Base-by-base conservation (phyloP, 2,888 invertebrate genomes). In the Polia nebulosa region DNA sequence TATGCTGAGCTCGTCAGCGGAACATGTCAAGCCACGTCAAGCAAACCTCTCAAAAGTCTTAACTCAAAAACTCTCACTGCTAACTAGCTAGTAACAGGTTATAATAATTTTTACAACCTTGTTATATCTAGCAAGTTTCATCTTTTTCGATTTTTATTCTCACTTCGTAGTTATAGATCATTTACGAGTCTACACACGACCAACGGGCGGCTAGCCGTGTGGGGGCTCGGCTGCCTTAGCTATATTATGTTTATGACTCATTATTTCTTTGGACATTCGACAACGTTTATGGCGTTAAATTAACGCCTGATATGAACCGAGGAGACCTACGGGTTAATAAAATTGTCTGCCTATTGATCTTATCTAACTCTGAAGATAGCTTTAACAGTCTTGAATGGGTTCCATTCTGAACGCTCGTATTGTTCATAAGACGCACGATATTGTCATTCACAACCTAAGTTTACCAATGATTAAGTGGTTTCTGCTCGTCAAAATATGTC, bases 211-310 rank as follows among this genome's bases (percentile, higher is more conserved):
- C 62, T 66, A 71, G 63, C 66, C 57, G 58, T 76, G 69, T 62
- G 57, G 70, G 71, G 77, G 72, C 53, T 65, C 67, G 39, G 39
- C 58, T 61, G 44, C 55, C 44, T 44, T 44, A 32, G 55, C 61
- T 70, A 45, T 85, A 82, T 72, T 55, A 84, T 68, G 67, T 89
- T 92, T 91, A 91, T 83, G 84, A 81, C 83, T 84, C 86, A 86
- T 89, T 87, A 89, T 87, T 84, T 78, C 76, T 75, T 81, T 81
- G 78, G 78, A 85, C 83, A 83, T 85, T 88, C 80, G 80, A 85
- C 85, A 84, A 78, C 84, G 77, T 89, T 90, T 87, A 88, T 85
- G 77, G 80, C 85, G 81, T 85, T 86, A 86, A 90, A 90, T 89
- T 89, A 91, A 90, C 91, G 90, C 90, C 87, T 87, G 85, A 87